Evolutionary conservation across 1,140 invertebrate species (phyloP).

Genomic region (Danaus melanippus): DNA sequence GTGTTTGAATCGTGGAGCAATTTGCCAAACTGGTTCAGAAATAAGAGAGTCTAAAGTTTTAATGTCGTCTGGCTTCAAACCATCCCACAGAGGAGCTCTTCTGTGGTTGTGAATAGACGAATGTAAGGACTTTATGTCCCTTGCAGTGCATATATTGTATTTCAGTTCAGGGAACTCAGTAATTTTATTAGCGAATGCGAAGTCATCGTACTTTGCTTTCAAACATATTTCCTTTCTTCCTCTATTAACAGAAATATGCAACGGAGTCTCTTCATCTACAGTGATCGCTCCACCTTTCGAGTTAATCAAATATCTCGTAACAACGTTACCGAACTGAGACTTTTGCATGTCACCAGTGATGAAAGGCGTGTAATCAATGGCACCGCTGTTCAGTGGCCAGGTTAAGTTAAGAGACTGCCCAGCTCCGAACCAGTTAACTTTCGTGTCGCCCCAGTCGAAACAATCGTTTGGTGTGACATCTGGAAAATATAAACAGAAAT

Average conservation of each 20-base stretch:
- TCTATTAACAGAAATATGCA: slow-evolving; percentile 83
- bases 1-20: slow-evolving; percentile 76
- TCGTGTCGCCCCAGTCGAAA: slow-evolving; percentile 80
- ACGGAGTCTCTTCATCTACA: slow-evolving; percentile 82
- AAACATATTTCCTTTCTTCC: slow-evolving; percentile 80
- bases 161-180: slow-evolving; percentile 79
- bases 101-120: slow-evolving; percentile 73
- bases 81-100: slow-evolving; percentile 86
- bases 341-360: slow-evolving; percentile 85
- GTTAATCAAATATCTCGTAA: slow-evolving; percentile 88
- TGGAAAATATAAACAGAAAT: slow-evolving; percentile 24
- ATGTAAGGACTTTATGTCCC: slow-evolving; percentile 84
- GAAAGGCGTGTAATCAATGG: slow-evolving; percentile 83
- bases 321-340: slow-evolving; percentile 84
- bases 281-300: slow-evolving; percentile 87
- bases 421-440: slow-evolving; percentile 86
- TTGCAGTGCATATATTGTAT: slow-evolving; percentile 88
- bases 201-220: slow-evolving; percentile 81
- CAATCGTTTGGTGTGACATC: slow-evolving; percentile 83
- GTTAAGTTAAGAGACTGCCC: slow-evolving; percentile 83
- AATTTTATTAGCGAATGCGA: slow-evolving; percentile 81
- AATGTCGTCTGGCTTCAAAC: slow-evolving; percentile 82
- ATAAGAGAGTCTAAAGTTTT: slow-evolving; percentile 82
- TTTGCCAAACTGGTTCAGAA: slow-evolving; percentile 88
- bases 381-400: slow-evolving; percentile 84